phyloP scores from a whole-genome alignment of 2,113 vertebrate species.

The Myrmophylax atrothorax region DNA sequence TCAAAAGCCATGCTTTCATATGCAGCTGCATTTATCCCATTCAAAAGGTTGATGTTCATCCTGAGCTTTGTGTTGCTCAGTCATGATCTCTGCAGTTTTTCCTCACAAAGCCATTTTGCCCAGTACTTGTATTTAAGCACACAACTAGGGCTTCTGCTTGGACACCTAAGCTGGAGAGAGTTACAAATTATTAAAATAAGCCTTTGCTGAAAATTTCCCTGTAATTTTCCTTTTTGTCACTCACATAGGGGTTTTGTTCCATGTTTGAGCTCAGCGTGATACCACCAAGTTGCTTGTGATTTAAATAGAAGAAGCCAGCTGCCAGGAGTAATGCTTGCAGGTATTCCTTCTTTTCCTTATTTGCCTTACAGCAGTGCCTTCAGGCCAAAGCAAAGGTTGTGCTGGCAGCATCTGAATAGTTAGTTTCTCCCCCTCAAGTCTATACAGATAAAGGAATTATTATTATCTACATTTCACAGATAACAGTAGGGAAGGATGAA shows the following conservation, averaged over 20 bases:
- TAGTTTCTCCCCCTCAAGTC: constrained; percentile 14
- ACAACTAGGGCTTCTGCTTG: background rate
- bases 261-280: background rate
- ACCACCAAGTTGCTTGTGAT: constrained; percentile 5
- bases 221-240: background rate
- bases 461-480: constrained; percentile 17
- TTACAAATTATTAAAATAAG: constrained; percentile 8
- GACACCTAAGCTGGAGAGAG: background rate
- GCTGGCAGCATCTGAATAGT: constrained; percentile 20
- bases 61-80: background rate
- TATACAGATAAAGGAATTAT: constrained; percentile 12
- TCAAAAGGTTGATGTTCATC: background rate
- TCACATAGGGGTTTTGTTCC: background rate
- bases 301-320: constrained; percentile 5
- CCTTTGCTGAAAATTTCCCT: background rate
- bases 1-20: background rate
- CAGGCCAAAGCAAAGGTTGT: constrained; percentile 27
- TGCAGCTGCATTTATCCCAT: background rate
- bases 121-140: background rate
- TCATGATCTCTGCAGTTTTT: background rate
- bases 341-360: constrained; percentile 55
- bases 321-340: constrained; percentile 21
- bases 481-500: background rate
- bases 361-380: constrained; percentile 54
- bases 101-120: background rate